Evolutionary conservation across 2,113 vertebrate genomes (phyloP).

Genomic region (Urocitellus parryii): DNA sequence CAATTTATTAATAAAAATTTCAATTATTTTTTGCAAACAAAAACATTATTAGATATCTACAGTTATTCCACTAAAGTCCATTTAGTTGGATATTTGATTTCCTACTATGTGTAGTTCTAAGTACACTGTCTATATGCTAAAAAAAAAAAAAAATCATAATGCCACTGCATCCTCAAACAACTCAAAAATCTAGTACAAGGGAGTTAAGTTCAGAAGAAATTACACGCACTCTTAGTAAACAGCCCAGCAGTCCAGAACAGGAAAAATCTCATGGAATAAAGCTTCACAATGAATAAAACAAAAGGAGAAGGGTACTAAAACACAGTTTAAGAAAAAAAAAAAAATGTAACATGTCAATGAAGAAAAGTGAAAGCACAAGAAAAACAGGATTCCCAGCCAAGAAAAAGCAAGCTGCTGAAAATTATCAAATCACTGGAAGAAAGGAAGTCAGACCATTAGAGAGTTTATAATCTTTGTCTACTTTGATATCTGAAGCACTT

Average conservation of each 20-base stretch:
- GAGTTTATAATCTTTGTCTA: background rate
- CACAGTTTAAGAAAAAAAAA: conserved; percentile 52
- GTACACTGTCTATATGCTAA: background rate
- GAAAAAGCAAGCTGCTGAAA: conserved; percentile 5
- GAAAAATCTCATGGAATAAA: background rate
- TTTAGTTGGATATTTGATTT: background rate
- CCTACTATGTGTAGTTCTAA: background rate
- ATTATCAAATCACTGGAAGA: background rate
- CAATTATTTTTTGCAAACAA: conserved; percentile 9
- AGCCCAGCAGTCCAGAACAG: background rate
- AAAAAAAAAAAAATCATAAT: background rate
- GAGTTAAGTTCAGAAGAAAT: background rate
- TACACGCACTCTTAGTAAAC: background rate
- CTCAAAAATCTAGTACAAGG: background rate
- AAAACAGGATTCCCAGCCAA: background rate
- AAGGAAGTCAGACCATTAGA: background rate
- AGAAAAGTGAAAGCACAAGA: background rate
- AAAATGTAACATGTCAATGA: background rate
- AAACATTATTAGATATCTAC: background rate
- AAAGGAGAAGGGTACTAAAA: background rate
- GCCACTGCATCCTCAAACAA: background rate
- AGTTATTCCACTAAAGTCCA: background rate
- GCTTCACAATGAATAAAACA: background rate
- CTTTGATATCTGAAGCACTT: background rate
- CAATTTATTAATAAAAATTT: background rate